Evolutionary conservation across 2,113 vertebrate genomes (phyloP), one percentile per base, ranked within the genome.

Genomic region (Nanorana parkeri): DNA sequence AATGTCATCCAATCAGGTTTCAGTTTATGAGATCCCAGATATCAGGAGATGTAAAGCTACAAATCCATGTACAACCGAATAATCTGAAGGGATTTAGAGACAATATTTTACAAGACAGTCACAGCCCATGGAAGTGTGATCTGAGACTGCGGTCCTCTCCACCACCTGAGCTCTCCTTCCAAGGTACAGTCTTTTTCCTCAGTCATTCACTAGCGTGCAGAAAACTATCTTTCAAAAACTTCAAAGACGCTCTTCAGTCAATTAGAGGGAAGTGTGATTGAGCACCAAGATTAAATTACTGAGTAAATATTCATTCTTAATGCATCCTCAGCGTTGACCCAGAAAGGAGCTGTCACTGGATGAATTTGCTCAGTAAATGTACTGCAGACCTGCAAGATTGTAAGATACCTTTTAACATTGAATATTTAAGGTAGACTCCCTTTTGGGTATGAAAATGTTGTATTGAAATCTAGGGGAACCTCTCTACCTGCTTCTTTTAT

Each of bases 131-230:
- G 87, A 88, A 85, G 83, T 86, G 78, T 73, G 80, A 85, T 54
- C 76, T 81, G 68, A 36, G 17, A 7, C 5, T 26, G 20, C 24
- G n/a, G n/a, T 41, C 28, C 71, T 77, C 17, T 76, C 65, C 61
- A 67, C 80, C 81, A 82, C 82, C 29, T 77, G 74, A 29, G 7
- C 23, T 63, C 68, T 81, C 83, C 63, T 24, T 54, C 74, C 78
- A 56, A 69, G 61, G 36, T 61, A 66, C 80, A 77, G 76, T 52
- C 32, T 36, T 7, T 85, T 84, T 85, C 67, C 60, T 82, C 64
- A 16, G 86, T 93, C 92, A 91, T 88, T 89, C 92, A 89, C 80
- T 47, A 84, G 60, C 85, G 64, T 76, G 69, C 52, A 81, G 84
- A 86, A 84, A 84, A 54, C 80, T 41, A 58, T 58, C 58, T 75